phyloP scores from a whole-genome alignment of 1,140 invertebrate species.

The Dendroctonus ponderosae region DNA sequence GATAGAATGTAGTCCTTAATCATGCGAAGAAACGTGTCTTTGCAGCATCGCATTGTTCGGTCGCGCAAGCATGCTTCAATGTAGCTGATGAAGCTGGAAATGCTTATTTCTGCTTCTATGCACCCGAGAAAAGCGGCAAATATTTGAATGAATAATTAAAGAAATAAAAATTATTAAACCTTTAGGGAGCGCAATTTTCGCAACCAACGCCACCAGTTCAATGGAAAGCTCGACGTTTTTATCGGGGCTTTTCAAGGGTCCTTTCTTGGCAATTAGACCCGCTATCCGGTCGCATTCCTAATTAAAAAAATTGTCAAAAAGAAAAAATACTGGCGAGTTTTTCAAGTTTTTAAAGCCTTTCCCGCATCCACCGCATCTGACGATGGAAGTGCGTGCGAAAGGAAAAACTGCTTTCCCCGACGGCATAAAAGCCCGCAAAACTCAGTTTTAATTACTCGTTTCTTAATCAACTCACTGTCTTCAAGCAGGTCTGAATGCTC shows the following conservation, averaged over 20 bases:
- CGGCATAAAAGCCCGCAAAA: too few species aligned
- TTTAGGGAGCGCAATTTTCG: slow-evolving; percentile 26
- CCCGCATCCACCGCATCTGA: neutral
- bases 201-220: slow-evolving; percentile 26
- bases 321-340: neutral
- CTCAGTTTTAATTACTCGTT: too few species aligned
- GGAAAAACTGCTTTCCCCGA: neutral
- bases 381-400: too few species aligned
- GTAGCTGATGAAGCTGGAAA: slow-evolving; percentile 34
- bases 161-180: neutral
- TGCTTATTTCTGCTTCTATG: slow-evolving; percentile 23
- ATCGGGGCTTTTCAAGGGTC: slow-evolving; percentile 7
- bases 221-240: slow-evolving; percentile 11
- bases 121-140: slow-evolving; percentile 11
- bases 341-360: neutral
- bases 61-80: slow-evolving; percentile 36
- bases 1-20: slow-evolving; percentile 38
- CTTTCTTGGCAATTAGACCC: slow-evolving; percentile 35
- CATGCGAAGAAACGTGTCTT: slow-evolving; percentile 29
- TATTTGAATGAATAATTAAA: neutral
- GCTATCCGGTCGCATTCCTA: slow-evolving; percentile 37
- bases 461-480: slow-evolving; percentile 27
- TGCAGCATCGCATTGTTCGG: slow-evolving; percentile 34
- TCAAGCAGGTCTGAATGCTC: slow-evolving; percentile 33
- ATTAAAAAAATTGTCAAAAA: too few species aligned